Percentiles rank a stretch among this genome's conserved stretches.
Evolutionary conservation across 2,888 invertebrate species (phyloP).

Genomic region (Eremobia ochroleuca): DNA sequence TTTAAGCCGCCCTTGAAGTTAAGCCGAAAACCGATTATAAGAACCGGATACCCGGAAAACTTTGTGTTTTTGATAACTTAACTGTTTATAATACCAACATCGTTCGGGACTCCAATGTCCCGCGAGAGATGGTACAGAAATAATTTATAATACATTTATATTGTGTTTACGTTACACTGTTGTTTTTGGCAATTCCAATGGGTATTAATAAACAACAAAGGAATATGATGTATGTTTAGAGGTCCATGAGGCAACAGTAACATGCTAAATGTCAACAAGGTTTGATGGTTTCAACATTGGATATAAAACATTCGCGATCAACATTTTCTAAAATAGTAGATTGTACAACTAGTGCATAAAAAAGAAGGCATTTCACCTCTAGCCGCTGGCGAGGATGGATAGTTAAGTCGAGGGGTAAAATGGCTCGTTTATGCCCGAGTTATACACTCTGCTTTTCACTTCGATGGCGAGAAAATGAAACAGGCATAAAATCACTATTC

Average conservation of each 20-base stretch:
- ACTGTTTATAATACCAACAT: conserved; percentile 30
- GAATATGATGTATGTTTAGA: conserved; percentile 19
- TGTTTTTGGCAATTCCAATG: conserved; percentile 20
- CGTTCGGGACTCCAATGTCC: neutral
- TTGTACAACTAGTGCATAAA: too few relatives aligned
- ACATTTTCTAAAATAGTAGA: conserved; percentile 11
- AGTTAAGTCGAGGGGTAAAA: too few relatives aligned
- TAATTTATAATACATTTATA: conserved; percentile 23
- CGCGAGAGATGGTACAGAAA: conserved; percentile 10
- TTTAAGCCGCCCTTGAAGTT: conserved; percentile 10
- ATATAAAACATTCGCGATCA: conserved; percentile 1
- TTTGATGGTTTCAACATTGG: neutral
- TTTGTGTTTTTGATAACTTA: conserved; percentile 51
- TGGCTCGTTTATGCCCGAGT: too few relatives aligned
- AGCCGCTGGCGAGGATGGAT: too few relatives aligned
- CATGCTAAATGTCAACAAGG: conserved; percentile 12
- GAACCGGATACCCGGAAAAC: conserved; percentile 11
- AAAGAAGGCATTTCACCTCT: too few relatives aligned
- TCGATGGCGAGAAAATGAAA: too few relatives aligned
- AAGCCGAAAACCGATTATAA: conserved; percentile 43
- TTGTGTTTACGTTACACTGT: conserved; percentile 15
- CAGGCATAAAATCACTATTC: too few relatives aligned
- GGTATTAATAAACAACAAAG: conserved; percentile 24
- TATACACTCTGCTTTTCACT: too few relatives aligned
- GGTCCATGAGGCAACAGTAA: neutral